phyloP scores from a whole-genome alignment of 1,140 invertebrate species.

The Melitaea cinxia region DNA sequence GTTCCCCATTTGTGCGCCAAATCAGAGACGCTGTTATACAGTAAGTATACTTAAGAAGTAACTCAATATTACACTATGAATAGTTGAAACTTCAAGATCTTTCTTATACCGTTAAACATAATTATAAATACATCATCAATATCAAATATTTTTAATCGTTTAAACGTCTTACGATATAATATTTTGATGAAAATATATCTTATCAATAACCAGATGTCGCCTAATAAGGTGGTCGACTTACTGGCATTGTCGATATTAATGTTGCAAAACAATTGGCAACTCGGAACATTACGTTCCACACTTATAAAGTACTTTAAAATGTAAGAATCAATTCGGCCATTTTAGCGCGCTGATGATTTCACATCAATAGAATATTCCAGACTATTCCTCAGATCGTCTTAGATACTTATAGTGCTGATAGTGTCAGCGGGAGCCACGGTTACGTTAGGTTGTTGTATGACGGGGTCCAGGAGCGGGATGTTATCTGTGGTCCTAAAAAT shows the following conservation, averaged over 20 bases:
- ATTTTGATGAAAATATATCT: slow-evolving; percentile 12
- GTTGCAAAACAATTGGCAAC: too few species aligned
- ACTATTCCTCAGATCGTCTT: slow-evolving; percentile 31
- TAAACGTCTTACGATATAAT: slow-evolving; percentile 10
- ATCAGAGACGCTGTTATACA: background rate
- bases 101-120: background rate
- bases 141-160: background rate
- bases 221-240: too few species aligned
- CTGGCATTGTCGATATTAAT: too few species aligned
- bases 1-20: background rate
- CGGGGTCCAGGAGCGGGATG: slow-evolving; percentile 69
- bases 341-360: background rate
- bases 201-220: background rate
- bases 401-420: slow-evolving; percentile 77
- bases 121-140: slow-evolving; percentile 4
- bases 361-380: slow-evolving; percentile 3
- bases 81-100: background rate
- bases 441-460: slow-evolving; percentile 64
- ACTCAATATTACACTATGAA: background rate
- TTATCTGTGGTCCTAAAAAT: slow-evolving; percentile 66
- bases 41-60: background rate
- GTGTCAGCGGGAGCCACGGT: slow-evolving; percentile 69
- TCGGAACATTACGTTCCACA: too few species aligned
- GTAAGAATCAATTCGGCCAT: background rate
- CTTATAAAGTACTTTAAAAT: background rate